A percentile compares a stretch with the other conserved stretches of the same genome.
These are phyloP conservation scores for Psophia crepitans DNA, from an alignment of 2,113 vertebrate species.

Conservation along the genomic window DNA sequence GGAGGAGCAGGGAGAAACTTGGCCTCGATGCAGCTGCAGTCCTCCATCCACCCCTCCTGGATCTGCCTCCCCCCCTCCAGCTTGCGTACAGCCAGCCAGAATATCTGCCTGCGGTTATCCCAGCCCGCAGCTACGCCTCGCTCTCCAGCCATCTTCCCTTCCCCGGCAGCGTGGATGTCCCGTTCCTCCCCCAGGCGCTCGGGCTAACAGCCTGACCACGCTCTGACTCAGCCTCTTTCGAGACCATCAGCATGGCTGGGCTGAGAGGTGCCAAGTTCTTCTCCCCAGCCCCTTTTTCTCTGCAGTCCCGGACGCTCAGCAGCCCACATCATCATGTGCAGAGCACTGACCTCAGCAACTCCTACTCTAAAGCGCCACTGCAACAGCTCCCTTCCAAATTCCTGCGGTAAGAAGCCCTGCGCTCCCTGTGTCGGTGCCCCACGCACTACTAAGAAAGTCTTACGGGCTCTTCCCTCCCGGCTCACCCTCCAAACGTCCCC, in stretches of 20 bases:
- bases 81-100: not conserved
- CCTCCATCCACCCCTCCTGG: not conserved
- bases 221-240: not conserved
- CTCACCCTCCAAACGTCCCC: not conserved
- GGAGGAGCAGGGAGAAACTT: not conserved
- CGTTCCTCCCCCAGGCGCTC: fast-evolving
- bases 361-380: not conserved
- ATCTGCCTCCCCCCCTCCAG: not conserved
- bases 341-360: slow-evolving; percentile 18
- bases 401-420: not conserved
- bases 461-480: not conserved
- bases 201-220: not conserved
- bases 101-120: not conserved
- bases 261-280: not conserved
- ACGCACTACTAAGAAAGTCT: not conserved
- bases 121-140: not conserved
- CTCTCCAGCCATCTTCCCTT: not conserved
- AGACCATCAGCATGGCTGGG: fast-evolving
- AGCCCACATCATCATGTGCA: not conserved
- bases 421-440: not conserved
- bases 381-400: slow-evolving; percentile 20
- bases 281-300: not conserved
- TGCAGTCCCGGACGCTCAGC: not conserved
- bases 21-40: not conserved
- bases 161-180: fast-evolving